Evolutionary conservation across 2,888 invertebrate species (phyloP), one percentile per base, ranked within the genome.

Genomic region (Ophioninae sp.): DNA sequence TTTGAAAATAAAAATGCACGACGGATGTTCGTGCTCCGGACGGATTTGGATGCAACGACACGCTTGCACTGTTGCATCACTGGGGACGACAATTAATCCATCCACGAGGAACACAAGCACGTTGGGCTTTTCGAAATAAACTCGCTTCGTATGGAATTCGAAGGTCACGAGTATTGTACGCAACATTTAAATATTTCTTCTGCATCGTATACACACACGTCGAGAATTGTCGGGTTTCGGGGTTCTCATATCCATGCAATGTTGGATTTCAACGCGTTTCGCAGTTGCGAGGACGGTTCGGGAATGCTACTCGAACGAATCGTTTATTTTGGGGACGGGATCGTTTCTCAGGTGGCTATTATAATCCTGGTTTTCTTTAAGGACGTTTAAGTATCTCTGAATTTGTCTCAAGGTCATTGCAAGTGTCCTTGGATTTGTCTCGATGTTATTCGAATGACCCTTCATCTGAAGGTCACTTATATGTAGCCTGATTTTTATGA

Each of bases 11-110:
- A 59, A 17, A 10, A 39, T 23, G 39, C 8, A n/a, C 13, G n/a
- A 30, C 30, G 50, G 50, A 30, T 64, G n/a, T 13, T 64, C 64
- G 23, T 56, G 8, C 23, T 70, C 30, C n/a, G 23, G 57, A 7
- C 69, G 62, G 39, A 64, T 67, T 30, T 50, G 65, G 41, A 79
- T 81, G 78, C 70, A 72, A 37, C 72, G 62, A 67, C 70, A 67
- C 79, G 78, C 50, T 76, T 72, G 75, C 84, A 81, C 75, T 83
- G 80, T 57, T 69, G 79, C 83, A 84, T 79, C 41, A 79, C 65
- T 65, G 59, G 72, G 57, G 23, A 56, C 62, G 56, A 67, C 44
- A 67, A 30, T 39, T 30, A 74, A 75, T 75, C 21, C 8, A 57
- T 23, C 41, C 41, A 72, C 21, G 67, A 68, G 62, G 50, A 10